phyloP scores from a whole-genome alignment of 2,888 invertebrate species.

The Thereva unica region DNA sequence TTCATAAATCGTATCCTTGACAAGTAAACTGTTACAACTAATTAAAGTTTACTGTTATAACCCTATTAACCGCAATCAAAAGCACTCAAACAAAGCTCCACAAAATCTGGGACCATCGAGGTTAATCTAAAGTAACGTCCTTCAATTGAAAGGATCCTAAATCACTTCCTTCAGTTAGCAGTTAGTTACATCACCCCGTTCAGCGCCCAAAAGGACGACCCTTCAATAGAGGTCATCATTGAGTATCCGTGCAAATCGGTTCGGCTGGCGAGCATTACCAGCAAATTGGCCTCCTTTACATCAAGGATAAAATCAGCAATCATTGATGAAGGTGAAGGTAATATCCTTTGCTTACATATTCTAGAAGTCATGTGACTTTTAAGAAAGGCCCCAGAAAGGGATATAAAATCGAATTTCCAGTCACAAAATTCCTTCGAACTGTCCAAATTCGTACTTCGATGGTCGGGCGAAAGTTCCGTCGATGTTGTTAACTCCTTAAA shows the following conservation, averaged over 20 bases:
- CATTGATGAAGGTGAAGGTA: slow-evolving; percentile 28
- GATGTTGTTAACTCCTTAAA: slow-evolving; percentile 38
- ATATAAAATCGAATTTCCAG: slow-evolving; percentile 33
- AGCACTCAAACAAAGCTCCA: too few relatives aligned
- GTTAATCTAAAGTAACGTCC: too few relatives aligned
- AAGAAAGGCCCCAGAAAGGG: slow-evolving; percentile 8
- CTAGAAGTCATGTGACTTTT: slow-evolving; percentile 19
- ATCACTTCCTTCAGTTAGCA: too few relatives aligned
- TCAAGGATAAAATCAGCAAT: slow-evolving; percentile 31
- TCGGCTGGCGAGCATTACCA: slow-evolving; percentile 20
- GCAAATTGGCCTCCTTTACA: slow-evolving; percentile 32
- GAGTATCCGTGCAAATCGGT: slow-evolving; percentile 27
- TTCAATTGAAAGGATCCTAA: too few relatives aligned
- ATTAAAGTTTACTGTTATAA: too few relatives aligned
- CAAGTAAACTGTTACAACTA: too few relatives aligned
- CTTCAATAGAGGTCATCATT: slow-evolving; percentile 28
- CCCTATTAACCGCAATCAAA: too few relatives aligned
- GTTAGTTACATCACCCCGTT: too few relatives aligned
- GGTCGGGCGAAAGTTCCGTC: slow-evolving; percentile 18
- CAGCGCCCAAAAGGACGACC: not conserved
- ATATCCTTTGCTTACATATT: slow-evolving; percentile 19
- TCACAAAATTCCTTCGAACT: slow-evolving; percentile 25
- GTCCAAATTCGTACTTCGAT: slow-evolving; percentile 20
- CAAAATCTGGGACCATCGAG: too few relatives aligned
- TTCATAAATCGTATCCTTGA: too few relatives aligned